phyloP scores from a whole-genome alignment of 1,140 invertebrate species.

The Heliconius hermathena region DNA sequence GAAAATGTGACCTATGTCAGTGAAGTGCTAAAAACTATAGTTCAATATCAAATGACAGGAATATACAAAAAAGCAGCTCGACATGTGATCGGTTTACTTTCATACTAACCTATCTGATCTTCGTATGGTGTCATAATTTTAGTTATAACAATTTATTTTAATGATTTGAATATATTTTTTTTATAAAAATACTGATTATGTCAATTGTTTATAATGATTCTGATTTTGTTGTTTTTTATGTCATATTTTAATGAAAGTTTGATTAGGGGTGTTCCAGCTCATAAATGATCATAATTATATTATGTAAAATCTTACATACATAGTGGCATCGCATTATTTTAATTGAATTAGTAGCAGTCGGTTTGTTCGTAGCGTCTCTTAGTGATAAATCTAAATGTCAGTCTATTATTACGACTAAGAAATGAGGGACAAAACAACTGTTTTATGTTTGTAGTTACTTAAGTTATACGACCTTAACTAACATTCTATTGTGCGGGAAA shows the following conservation, averaged over 20 bases:
- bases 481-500: conserved; percentile 21
- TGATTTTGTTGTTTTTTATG: background rate
- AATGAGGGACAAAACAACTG: conserved; percentile 44
- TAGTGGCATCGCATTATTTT: conserved; percentile 19
- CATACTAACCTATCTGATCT: conserved; percentile 51
- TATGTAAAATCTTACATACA: conserved; percentile 20
- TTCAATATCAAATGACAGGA: conserved; percentile 48
- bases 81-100: conserved; percentile 70
- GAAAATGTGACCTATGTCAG: conserved; percentile 77
- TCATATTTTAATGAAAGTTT: background rate
- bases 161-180: background rate
- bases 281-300: conserved; percentile 4
- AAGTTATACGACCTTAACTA: conserved; percentile 22
- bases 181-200: background rate
- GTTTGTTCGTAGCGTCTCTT: background rate
- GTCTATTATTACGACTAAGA: conserved; percentile 12
- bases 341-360: conserved; percentile 29
- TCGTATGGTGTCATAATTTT: conserved; percentile 73
- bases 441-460: conserved; percentile 1
- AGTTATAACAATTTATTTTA: conserved; percentile 26
- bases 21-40: conserved; percentile 63
- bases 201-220: background rate
- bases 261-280: background rate
- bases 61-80: conserved; percentile 53
- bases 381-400: conserved; percentile 12